Conservation (phyloP, 2,888 invertebrate genomes). For the Xestia ashworthii region DNA sequence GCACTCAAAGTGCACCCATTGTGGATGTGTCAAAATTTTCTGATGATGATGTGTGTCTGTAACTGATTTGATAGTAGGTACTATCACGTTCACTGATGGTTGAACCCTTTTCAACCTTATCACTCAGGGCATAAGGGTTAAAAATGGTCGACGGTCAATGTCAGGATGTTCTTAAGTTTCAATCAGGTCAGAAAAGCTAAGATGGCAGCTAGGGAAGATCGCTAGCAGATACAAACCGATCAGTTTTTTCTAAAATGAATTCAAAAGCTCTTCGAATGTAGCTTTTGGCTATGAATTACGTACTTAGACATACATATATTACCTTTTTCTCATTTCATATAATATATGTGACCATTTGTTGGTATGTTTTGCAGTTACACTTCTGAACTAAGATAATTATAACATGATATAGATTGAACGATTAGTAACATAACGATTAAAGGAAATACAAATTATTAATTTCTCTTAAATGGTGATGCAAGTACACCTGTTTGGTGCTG, state of each 20-base stretch:
- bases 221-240: background rate
- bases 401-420: background rate
- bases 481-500: background rate
- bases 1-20: slow-evolving; percentile 67
- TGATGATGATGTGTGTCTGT: slow-evolving; percentile 18
- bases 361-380: background rate
- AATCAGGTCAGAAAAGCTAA: background rate
- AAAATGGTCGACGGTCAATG: background rate
- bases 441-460: background rate
- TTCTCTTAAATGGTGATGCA: background rate
- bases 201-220: background rate
- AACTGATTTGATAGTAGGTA: background rate
- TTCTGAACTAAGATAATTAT: background rate
- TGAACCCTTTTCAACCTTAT: no score
- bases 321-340: background rate
- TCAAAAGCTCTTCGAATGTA: background rate
- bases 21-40: slow-evolving; percentile 70
- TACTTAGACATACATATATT: background rate
- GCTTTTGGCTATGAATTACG: background rate
- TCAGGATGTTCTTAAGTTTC: background rate
- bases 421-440: background rate
- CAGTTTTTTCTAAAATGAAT: background rate
- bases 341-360: background rate
- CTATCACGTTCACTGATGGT: no score
- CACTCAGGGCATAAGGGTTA: no score